Evolutionary conservation across 2,113 vertebrate genomes (phyloP).

Genomic region (Hyaena hyaena): DNA sequence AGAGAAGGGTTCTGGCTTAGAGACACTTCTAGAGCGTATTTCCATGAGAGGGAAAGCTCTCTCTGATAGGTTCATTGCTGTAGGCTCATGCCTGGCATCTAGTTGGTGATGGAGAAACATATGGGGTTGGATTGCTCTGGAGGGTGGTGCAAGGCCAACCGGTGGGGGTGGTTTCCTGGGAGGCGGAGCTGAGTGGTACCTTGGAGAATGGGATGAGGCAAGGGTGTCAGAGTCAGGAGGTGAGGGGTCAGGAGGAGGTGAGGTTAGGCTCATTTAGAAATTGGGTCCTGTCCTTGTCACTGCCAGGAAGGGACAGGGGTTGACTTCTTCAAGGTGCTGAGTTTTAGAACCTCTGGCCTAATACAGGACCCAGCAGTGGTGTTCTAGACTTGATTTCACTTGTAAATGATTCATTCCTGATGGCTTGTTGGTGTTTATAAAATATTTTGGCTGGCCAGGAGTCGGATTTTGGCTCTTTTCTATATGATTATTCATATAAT

Average conservation of each 20-base stretch:
- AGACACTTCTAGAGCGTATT: background rate
- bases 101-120: background rate
- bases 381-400: background rate
- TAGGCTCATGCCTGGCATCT: background rate
- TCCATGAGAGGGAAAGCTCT: background rate
- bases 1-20: background rate
- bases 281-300: background rate
- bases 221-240: background rate
- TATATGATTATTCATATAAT: conserved; percentile 17
- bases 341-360: background rate
- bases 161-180: background rate
- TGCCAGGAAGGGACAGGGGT: background rate
- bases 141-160: background rate
- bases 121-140: background rate
- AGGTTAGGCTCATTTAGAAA: background rate
- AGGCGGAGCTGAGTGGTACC: background rate
- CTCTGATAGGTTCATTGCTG: background rate
- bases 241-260: background rate
- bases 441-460: background rate
- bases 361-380: background rate
- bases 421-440: conserved; percentile 23
- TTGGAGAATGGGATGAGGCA: background rate
- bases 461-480: background rate
- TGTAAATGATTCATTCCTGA: conserved; percentile 6
- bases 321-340: conserved; percentile 7